Percentiles rank a stretch among this genome's conserved stretches.
Conservation (phyloP, 2,888 invertebrate species). For the Caenorhabditis auriculariae region DNA sequence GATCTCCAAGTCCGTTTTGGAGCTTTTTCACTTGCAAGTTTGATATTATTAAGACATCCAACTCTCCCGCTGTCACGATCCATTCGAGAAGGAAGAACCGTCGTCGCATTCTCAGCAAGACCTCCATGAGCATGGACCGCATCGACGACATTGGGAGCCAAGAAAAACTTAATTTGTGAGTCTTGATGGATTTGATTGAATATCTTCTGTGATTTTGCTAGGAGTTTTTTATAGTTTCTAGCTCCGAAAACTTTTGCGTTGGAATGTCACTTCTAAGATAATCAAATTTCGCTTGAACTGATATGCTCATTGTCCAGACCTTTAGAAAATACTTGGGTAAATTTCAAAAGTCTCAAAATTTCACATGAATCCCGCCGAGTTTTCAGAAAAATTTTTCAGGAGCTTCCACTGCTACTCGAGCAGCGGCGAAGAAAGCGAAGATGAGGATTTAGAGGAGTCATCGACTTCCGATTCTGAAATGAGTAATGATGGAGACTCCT, state of each 20-base stretch:
- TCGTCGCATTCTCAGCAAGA: slow-evolving; percentile 15
- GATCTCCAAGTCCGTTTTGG: slow-evolving; percentile 35
- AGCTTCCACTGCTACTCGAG: slow-evolving; percentile 1
- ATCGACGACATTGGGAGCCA: slow-evolving; percentile 22
- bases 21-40: background rate
- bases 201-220: background rate
- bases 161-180: slow-evolving; percentile 14
- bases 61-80: slow-evolving; percentile 33
- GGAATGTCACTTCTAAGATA: background rate
- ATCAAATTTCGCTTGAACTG: background rate
- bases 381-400: background rate
- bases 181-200: background rate
- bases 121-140: slow-evolving; percentile 27
- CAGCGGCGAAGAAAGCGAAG: background rate
- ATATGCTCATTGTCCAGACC: background rate
- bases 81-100: slow-evolving; percentile 8
- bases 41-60: background rate
- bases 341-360: slow-evolving; percentile 2
- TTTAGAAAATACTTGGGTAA: background rate
- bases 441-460: slow-evolving; percentile 3
- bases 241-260: background rate
- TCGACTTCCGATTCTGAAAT: slow-evolving; percentile 22
- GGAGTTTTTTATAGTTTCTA: too few relatives aligned
- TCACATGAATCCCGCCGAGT: background rate
- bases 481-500: slow-evolving; percentile 40